phyloP scores from a whole-genome alignment of 2,888 invertebrate genomes.

The Drosophila paramelanica region DNA sequence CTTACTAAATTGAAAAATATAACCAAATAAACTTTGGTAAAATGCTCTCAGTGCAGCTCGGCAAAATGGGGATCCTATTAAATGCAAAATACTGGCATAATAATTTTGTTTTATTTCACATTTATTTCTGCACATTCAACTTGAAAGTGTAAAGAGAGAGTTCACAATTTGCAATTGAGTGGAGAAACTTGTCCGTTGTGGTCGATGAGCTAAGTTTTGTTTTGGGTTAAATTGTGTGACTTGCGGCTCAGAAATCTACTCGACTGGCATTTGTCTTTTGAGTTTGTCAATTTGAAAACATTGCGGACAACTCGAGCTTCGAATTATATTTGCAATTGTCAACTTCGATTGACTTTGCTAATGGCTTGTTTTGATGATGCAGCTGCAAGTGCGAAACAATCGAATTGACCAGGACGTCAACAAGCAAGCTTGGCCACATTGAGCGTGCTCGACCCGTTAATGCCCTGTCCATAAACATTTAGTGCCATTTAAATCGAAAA shows the following conservation, averaged over 20 bases:
- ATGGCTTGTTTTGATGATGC: conserved; percentile 11
- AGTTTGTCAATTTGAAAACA: conserved; percentile 28
- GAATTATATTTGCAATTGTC: conserved; percentile 12
- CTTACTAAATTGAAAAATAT: conserved; percentile 48
- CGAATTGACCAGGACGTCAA: background rate
- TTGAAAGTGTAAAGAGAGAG: background rate
- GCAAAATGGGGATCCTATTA: background rate
- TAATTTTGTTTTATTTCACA: conserved; percentile 7
- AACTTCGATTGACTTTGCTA: conserved; percentile 26
- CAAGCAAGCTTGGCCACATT: too few relatives aligned
- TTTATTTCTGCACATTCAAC: background rate
- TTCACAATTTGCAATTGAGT: conserved; percentile 1
- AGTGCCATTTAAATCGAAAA: too few relatives aligned
- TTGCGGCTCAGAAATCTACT: conserved; percentile 15
- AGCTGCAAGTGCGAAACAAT: background rate
- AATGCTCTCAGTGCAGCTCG: background rate
- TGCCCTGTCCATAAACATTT: background rate
- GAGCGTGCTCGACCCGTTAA: background rate
- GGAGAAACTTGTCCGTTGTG: conserved; percentile 5
- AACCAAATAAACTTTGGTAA: conserved; percentile 13
- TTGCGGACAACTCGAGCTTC: conserved; percentile 1
- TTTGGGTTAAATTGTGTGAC: conserved; percentile 13
- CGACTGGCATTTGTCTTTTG: conserved; percentile 6
- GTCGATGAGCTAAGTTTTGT: conserved; percentile 14
- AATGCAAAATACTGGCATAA: conserved; percentile 8